Percentiles rank a stretch among this genome's conserved stretches.
These are phyloP conservation scores for Thrips palmi DNA, from an alignment of 1,140 invertebrate genomes.

Conservation along the genomic window DNA sequence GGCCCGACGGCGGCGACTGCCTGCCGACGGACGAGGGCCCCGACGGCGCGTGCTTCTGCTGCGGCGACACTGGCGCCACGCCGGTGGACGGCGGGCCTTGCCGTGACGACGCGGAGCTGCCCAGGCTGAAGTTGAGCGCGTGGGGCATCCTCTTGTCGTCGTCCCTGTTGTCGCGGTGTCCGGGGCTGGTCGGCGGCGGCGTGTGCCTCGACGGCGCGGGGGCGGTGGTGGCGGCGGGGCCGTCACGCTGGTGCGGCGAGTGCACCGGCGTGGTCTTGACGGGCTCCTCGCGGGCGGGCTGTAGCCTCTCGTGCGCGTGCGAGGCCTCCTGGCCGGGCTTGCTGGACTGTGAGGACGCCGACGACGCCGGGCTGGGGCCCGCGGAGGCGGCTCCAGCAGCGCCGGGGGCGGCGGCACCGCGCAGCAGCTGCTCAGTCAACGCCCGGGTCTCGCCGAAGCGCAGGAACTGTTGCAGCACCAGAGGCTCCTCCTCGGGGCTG, in stretches of 20 bases:
- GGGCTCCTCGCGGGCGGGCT: slow-evolving; percentile 12
- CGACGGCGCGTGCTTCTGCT: slow-evolving; percentile 22
- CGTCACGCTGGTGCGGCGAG: slow-evolving; percentile 9
- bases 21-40: slow-evolving; percentile 24
- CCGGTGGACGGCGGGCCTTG: slow-evolving; percentile 21
- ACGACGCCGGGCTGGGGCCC: slow-evolving; percentile 8
- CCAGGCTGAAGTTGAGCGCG: slow-evolving; percentile 8
- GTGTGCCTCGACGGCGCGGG: slow-evolving; percentile 2
- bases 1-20: slow-evolving; percentile 16
- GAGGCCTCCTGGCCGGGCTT: no score
- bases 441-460: slow-evolving; percentile 66
- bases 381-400: slow-evolving; percentile 2
- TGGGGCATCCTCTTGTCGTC: slow-evolving; percentile 9
- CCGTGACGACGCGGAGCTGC: slow-evolving; percentile 24
- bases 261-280: no score
- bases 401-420: not conserved
- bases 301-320: slow-evolving; percentile 9
- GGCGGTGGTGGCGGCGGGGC: slow-evolving; percentile 12
- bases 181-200: slow-evolving; percentile 12
- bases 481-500: slow-evolving; percentile 64
- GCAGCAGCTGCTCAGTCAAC: slow-evolving; percentile 59
- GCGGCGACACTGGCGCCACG: slow-evolving; percentile 17
- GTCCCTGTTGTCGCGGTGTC: slow-evolving; percentile 16
- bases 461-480: slow-evolving; percentile 72
- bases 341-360: slow-evolving; percentile 12